Evolutionary conservation across 92 coral and sea anemone species (phyloP), one percentile per base, ranked within the genome.

Genomic region (Blastomussa wellsi): DNA sequence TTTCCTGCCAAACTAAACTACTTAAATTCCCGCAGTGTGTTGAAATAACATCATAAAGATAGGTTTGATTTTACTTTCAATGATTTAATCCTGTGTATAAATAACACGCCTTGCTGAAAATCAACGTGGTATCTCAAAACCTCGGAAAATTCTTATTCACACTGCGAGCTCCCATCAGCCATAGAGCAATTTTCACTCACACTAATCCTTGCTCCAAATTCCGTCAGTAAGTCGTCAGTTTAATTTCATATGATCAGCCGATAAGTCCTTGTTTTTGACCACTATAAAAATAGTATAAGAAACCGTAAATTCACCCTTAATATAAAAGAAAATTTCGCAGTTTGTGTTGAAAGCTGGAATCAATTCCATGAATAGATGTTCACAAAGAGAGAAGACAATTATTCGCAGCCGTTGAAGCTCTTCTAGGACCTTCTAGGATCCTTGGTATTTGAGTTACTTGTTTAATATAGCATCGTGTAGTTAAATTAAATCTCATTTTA

Each of bases 131-230:
- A 35, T 52, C 44, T 55, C 31, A 77, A 36, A 3, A 75, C 60
- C 32, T 48, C 24, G 60, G 79, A 75, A 75, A 48, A 75, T 75
- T 75, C 60, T 75, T 62, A 28, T 49, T 75, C 60, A 44, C 48
- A 75, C 79, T 14, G 79, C 60, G 62, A 75, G 38, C 60, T 75
- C 60, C 35, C 60, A n/a, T 49, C 36, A 75, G 38, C 9, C 15
- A 44, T n/a, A 35, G 16, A 29, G 37, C 75, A 9, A 19, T 36
- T 70, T 36, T 26, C n/a, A 35, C 29, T 7, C 28, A 13, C 5
- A 13, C 75, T 70, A 70, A 37, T 70, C 80, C 65, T 49, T 76
- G 42, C 65, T 76, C 52, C 20, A 76, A 49, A 76, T 48, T 75
- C 57, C 60, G 1, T 2, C 15, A 16, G 65, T 16, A 16, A 29